These are phyloP conservation scores for Paralichthys olivaceus DNA, from an alignment of 2,113 vertebrate genomes.

Conservation along the genomic window DNA sequence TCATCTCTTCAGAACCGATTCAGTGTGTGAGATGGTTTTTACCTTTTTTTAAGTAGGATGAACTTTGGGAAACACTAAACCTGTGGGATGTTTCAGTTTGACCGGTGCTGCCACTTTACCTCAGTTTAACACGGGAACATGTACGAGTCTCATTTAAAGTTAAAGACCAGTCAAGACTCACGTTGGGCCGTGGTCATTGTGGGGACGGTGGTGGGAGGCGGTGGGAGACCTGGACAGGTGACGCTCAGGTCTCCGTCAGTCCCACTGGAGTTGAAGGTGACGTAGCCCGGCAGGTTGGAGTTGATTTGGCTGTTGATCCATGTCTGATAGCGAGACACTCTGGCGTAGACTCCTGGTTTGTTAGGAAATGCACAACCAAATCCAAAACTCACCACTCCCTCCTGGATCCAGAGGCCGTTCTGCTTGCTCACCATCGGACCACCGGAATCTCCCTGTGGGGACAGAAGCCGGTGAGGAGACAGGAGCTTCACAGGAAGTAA, in stretches of 20 bases:
- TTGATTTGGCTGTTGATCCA: slow-evolving; percentile 79
- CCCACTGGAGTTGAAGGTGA: slow-evolving; percentile 57
- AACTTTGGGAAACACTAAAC: too few species aligned
- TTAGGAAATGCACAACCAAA: slow-evolving; percentile 81
- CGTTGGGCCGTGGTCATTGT: background rate
- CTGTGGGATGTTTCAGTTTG: too few species aligned
- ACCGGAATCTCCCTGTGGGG: slow-evolving; percentile 87
- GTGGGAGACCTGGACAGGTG: slow-evolving; percentile 5
- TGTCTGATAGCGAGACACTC: slow-evolving; percentile 81
- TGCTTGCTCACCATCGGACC: slow-evolving; percentile 86
- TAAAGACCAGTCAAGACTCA: slow-evolving; percentile 2
- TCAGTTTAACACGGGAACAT: background rate
- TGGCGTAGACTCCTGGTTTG: slow-evolving; percentile 87
- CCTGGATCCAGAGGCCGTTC: slow-evolving; percentile 82
- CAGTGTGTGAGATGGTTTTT: too few species aligned
- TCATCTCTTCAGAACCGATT: too few species aligned
- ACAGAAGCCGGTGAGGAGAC: background rate
- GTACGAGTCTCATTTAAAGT: too few species aligned
- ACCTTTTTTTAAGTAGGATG: too few species aligned
- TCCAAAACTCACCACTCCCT: slow-evolving; percentile 88
- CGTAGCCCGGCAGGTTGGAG: slow-evolving; percentile 49
- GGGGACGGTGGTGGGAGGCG: background rate
- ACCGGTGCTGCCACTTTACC: background rate
- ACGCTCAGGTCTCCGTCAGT: slow-evolving; percentile 58
- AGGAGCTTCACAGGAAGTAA: background rate